Evolutionary conservation across 1,140 invertebrate genomes (phyloP), one percentile per base, ranked within the genome.

Genomic region (Planococcus citri): DNA sequence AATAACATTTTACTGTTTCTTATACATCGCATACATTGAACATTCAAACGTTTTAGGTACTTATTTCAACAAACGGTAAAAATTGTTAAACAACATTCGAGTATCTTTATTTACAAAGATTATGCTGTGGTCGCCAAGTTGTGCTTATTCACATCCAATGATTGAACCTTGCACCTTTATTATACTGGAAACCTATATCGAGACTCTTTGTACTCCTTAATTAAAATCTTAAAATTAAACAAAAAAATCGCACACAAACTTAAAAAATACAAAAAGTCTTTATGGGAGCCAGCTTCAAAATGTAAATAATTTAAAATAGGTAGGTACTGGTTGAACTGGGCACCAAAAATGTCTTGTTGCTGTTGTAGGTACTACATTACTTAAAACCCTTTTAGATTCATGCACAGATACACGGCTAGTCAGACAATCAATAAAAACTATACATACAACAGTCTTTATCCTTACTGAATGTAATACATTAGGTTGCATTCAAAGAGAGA

Each of bases 211-310:
- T 51, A 51, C n/a, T 51, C n/a, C 41, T 51, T 51, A 51, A 17
- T 51, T 51, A 51, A 51, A 51, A 51, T 17, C 41, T 14, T 51
- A 51, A 51, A 51, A 51, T 9, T 51, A 9, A 51, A 51, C 4
- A 2, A 51, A 51, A 51, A 51, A 51, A 51, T n/a, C 2, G 6
- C 41, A 17, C 10, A 51, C n/a, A 17, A 20, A 51, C 41, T 17
- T 51, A 51, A 51, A 51, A 51, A 51, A 51, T 51, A 51, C 41
- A 51, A 51, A 51, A 51, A 51, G 41, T 51, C 41, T 51, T 51
- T 9, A 51, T 6, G 41, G n/a, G n/a, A 51, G 41, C n/a, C 41
- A 51, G 41, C 3, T 14, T 51, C 17, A 9, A 51, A 9, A 37
- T 8, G 6, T 8, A 37, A 51, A 51, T 51, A 51, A 51, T 51